A percentile compares a stretch with the other conserved stretches of the same genome.
Conservation (phyloP, 2,888 invertebrate genomes). For the Actias luna region DNA sequence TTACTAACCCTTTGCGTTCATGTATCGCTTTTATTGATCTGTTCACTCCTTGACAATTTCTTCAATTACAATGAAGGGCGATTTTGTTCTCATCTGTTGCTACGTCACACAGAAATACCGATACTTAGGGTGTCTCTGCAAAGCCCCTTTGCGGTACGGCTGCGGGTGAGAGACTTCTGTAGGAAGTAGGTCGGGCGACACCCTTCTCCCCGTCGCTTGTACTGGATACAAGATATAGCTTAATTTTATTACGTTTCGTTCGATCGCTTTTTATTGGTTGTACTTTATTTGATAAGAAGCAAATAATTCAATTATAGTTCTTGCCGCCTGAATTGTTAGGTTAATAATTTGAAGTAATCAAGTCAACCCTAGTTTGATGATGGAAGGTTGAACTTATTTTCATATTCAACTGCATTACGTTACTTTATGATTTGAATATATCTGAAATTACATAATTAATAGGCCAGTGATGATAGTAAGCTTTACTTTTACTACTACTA, state of each 20-base stretch:
- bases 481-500: too few relatives aligned
- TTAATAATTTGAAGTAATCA: not conserved
- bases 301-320: constrained; percentile 33
- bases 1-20: not conserved
- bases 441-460: too few relatives aligned
- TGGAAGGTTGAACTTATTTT: not conserved
- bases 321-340: constrained; percentile 5
- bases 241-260: constrained; percentile 73
- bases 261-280: constrained; percentile 61
- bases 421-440: too few relatives aligned
- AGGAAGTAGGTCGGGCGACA: constrained; percentile 66
- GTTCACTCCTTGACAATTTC: constrained; percentile 5
- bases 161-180: constrained; percentile 47
- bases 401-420: too few relatives aligned
- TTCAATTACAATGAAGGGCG: constrained; percentile 52
- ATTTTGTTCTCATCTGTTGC: constrained; percentile 49
- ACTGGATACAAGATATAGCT: constrained; percentile 66
- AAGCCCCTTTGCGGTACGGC: constrained; percentile 35
- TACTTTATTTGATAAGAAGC: constrained; percentile 40
- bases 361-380: not conserved
- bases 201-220: constrained; percentile 63
- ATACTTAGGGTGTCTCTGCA: constrained; percentile 26
- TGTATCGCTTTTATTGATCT: not conserved
- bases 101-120: constrained; percentile 42
- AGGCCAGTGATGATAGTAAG: too few relatives aligned